These are phyloP conservation scores for Endotricha flammealis DNA, from an alignment of 2,888 invertebrate species.

Conservation along the genomic window DNA sequence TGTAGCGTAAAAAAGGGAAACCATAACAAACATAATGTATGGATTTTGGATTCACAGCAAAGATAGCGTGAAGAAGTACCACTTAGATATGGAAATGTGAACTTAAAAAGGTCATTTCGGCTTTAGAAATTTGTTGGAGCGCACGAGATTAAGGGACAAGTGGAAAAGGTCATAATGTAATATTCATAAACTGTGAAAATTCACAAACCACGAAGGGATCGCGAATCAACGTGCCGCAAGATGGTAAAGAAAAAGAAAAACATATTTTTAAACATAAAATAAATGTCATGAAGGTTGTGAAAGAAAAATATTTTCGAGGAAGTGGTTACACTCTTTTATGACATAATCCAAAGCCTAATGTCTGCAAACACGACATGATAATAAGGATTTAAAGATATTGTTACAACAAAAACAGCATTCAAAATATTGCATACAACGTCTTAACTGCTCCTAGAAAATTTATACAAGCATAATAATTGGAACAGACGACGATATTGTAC, in stretches of 20 bases:
- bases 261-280: constrained; percentile 3
- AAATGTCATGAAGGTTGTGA: neutral
- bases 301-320: neutral
- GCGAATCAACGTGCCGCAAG: constrained; percentile 9
- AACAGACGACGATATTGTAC: too few relatives aligned
- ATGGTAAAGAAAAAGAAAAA: constrained; percentile 2
- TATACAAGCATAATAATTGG: too few relatives aligned
- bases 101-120: constrained; percentile 10
- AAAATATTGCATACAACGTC: too few relatives aligned
- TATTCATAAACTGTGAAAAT: constrained; percentile 11
- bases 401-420: too few relatives aligned
- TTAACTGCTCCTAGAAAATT: too few relatives aligned
- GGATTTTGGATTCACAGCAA: constrained; percentile 4
- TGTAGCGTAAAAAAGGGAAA: constrained; percentile 6
- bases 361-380: neutral
- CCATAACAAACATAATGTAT: constrained; percentile 5
- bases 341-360: neutral
- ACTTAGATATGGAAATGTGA: constrained; percentile 6
- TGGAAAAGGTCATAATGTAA: constrained; percentile 10
- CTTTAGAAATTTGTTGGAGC: constrained; percentile 8
- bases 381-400: too few relatives aligned
- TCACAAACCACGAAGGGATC: constrained; percentile 3
- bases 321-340: neutral
- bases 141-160: constrained; percentile 7
- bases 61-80: constrained; percentile 6